phyloP scores from a whole-genome alignment of 2,888 invertebrate genomes.

The Rhopalosiphum nymphaeae region DNA sequence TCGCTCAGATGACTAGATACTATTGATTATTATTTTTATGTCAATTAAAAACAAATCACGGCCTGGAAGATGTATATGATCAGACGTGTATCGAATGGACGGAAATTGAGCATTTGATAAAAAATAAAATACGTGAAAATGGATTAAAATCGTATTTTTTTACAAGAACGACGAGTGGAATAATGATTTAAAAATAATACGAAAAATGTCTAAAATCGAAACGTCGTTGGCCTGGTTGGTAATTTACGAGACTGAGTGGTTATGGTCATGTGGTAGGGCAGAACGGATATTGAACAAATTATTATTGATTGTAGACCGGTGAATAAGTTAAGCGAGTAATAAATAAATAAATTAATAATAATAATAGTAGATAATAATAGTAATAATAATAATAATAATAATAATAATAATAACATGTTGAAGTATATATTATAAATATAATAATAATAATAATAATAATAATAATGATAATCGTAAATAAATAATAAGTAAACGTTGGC shows the following conservation, averaged over 20 bases:
- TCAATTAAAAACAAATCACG: slow-evolving; percentile 12
- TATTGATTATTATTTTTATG: slow-evolving; percentile 4
- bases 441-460: slow-evolving; percentile 50
- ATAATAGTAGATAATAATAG: slow-evolving; percentile 30
- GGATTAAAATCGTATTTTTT: neutral
- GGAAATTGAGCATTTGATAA: slow-evolving; percentile 57
- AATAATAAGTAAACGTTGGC: slow-evolving; percentile 43
- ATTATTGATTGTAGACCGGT: neutral
- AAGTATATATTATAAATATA: slow-evolving; percentile 51
- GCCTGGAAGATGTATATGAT: slow-evolving; percentile 16
- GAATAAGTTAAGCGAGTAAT: slow-evolving; percentile 38
- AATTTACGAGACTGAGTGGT: neutral
- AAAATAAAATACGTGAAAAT: neutral
- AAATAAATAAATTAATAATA: slow-evolving; percentile 34
- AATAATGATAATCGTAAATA: neutral
- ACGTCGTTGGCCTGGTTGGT: neutral
- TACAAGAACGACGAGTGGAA: neutral
- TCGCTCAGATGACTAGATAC: slow-evolving; percentile 58
- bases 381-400: slow-evolving; percentile 42
- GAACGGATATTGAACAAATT: neutral
- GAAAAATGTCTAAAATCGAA: neutral
- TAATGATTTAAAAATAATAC: neutral
- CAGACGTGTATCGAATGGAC: slow-evolving; percentile 48
- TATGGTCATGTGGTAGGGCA: neutral
- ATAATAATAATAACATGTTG: slow-evolving; percentile 50